Percentiles rank a stretch among this genome's conserved stretches.
These are phyloP conservation scores for Rugalucina vietnamica DNA, from an alignment of 2,888 invertebrate species.

Conservation along the genomic window DNA sequence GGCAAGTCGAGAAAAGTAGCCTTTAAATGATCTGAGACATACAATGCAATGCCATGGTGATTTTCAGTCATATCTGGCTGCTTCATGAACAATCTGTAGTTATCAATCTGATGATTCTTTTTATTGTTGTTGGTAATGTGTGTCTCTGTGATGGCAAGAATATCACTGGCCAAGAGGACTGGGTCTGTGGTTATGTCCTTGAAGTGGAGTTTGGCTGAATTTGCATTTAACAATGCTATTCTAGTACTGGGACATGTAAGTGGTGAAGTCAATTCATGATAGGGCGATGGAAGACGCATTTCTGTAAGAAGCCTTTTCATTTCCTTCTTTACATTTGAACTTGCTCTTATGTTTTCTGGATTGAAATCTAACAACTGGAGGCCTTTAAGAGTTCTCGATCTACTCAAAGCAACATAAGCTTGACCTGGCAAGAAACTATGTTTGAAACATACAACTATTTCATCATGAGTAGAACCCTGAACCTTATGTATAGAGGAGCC, in stretches of 20 bases:
- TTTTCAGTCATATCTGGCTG: neutral
- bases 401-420: slow-evolving; percentile 59
- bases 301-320: neutral
- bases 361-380: slow-evolving; percentile 32
- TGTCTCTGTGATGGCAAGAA: slow-evolving; percentile 33
- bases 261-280: slow-evolving; percentile 4
- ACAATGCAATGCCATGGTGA: slow-evolving; percentile 31
- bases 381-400: slow-evolving; percentile 46
- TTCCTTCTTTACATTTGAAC: neutral
- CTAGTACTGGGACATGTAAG: slow-evolving; percentile 18
- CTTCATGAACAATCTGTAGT: neutral
- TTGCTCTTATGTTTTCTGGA: neutral
- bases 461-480: slow-evolving; percentile 49
- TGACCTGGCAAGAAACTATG: slow-evolving; percentile 44
- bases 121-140: slow-evolving; percentile 12
- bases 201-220: neutral
- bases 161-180: slow-evolving; percentile 10
- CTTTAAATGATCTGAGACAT: neutral
- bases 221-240: slow-evolving; percentile 34
- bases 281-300: slow-evolving; percentile 28
- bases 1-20: neutral
- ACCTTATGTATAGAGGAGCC: neutral
- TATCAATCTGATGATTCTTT: neutral
- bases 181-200: slow-evolving; percentile 26
- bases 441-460: slow-evolving; percentile 54